Evolutionary conservation across 2,113 vertebrate genomes (phyloP), one percentile per base, ranked within the genome.

Genomic region (Solea senegalensis): DNA sequence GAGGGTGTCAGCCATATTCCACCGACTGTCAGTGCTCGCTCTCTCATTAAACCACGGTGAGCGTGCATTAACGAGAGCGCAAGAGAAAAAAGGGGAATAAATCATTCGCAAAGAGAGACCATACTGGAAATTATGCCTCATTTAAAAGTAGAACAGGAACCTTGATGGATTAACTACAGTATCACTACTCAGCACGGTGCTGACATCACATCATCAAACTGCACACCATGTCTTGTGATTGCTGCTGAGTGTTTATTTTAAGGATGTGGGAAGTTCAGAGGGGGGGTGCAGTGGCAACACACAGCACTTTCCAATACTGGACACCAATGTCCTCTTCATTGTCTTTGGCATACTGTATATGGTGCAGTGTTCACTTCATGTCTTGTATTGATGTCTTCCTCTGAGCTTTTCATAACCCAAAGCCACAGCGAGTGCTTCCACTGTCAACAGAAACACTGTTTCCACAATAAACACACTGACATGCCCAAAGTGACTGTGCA

Each of bases 21-120:
- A 65, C 74, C 68, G 81, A 69, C 80, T 64, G 80, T 66, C 80
- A 60, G 58, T 8, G n/a, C 77, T 70, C 68, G 21, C 21, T 77
- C 64, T 80, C 87, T 84, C 88, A 87, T 89, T 90, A 89, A 74
- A 34, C 67, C 68, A 80, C 72, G 61, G 71, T 74, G 69, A 89
- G 84, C 65, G 6, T 34, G 66, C 72, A 74, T 69, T 78, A 84
- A 87, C 81, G 60, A 76, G 71, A 63, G 14, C 81, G 14, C 3
- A 4, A 61, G 21, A 15, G 27, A 45, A 43, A 51, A 8, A 4
- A 3, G 43, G 54, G 1, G 41, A 52, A 81, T 74, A 74, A 76
- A 83, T 82, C 39, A 62, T 52, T 56, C 27, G 46, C 28, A 49
- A 54, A 8, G 49, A 57, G 57, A 57, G 57, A 74, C 0, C 53